Base-by-base conservation (phyloP, 2,113 vertebrate species). In the Perccottus glenii region DNA sequence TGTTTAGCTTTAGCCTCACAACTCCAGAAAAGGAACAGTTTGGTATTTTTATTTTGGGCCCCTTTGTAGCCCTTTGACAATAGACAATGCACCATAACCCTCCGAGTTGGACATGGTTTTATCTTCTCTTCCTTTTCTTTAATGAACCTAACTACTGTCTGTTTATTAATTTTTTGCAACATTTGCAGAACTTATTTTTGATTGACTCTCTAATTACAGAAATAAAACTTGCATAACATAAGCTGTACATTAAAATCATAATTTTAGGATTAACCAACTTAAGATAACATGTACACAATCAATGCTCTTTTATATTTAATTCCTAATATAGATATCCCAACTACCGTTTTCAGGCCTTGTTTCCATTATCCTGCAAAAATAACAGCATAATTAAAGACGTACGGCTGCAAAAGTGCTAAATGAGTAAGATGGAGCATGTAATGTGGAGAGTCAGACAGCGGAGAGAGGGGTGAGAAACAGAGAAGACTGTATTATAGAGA, bases 401-500 rank as follows among this genome's bases (percentile, higher is more conserved):
- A 60, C 9, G 19, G 61, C 5, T 11, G 67, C 49, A 64, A 64
- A 36, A 60, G 83, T 57, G 27, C 73, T 77, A 77, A 84, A 80
- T 60, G 85, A 82, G 75, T 40, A 68, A 82, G 85, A 85, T 67
- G 79, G 75, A 80, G 45, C 76, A 49, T 77, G 81, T 75, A 83
- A 82, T 80, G 76, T 59, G 79, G 67, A 81, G 57, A 81, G 82
- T 79, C 46, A 59, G 77, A 42, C 19, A 27, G 19, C 19, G 19
- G 71, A 82, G 82, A 48, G 79, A 79, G 59, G 70, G 81, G 50
- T 85, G 85, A 84, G 83, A 83, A 78, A 80, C 63, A 86, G 80
- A 87, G 78, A 76, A 81, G 80, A 72, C 71, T 50, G 87, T 88
- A 91, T 91, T 91, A 91, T 75, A 75, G 86, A 77, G 75, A 80